Conservation (phyloP, 2,797 vertebrate genomes). For the Anguilla obscura region DNA sequence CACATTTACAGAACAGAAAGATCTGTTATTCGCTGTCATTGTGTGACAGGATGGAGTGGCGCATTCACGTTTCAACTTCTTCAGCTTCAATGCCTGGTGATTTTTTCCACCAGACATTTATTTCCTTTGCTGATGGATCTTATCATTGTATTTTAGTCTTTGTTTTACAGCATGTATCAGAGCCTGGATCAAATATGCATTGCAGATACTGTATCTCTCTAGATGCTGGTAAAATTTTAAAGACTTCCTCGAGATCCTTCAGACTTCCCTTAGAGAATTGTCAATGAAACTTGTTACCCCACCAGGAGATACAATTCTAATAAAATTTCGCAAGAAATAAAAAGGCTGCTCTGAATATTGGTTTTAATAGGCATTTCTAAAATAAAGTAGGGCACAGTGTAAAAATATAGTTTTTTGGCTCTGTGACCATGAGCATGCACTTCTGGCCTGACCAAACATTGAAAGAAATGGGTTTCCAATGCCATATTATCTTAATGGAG, state of each 20-base stretch:
- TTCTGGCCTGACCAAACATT: not conserved
- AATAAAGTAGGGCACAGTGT: not conserved
- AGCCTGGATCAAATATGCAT: not conserved
- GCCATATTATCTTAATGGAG: conserved; percentile 1
- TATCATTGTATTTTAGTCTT: not conserved
- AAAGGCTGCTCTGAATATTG: not conserved
- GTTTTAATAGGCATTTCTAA: not conserved
- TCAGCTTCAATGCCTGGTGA: not conserved
- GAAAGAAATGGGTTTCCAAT: no score
- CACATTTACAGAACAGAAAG: not conserved
- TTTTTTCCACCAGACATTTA: not conserved
- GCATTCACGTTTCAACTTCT: not conserved
- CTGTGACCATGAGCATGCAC: not conserved
- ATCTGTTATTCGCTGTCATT: not conserved
- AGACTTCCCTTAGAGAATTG: not conserved
- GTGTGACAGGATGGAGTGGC: not conserved
- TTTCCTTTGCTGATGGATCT: not conserved
- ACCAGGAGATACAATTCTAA: not conserved
- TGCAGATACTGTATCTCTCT: not conserved
- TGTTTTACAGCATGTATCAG: not conserved
- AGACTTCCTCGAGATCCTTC: not conserved
- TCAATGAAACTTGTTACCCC: not conserved
- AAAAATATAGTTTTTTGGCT: not conserved
- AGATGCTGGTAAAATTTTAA: not conserved
- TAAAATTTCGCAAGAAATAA: not conserved